phyloP scores from a whole-genome alignment of 1,140 invertebrate genomes.

The Drosophila equinoxialis region DNA sequence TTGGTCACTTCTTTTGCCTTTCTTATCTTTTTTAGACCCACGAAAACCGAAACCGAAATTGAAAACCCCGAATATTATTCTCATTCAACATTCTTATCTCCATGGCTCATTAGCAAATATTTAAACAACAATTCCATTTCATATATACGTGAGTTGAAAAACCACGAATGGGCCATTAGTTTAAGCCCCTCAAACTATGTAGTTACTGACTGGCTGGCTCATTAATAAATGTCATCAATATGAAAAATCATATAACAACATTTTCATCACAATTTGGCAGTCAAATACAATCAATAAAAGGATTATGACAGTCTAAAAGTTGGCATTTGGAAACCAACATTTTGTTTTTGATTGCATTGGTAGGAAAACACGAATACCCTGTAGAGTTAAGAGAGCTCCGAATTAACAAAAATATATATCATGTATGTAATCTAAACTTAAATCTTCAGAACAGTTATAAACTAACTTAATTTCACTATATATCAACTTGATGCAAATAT shows the following conservation, averaged over 20 bases:
- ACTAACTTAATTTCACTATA: no score
- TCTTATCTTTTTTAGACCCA: slow-evolving; percentile 42
- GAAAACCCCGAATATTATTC: slow-evolving; percentile 35
- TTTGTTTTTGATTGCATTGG: no score
- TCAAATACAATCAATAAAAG: slow-evolving; percentile 76
- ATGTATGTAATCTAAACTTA: no score
- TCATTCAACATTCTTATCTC: slow-evolving; percentile 45
- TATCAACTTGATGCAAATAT: no score
- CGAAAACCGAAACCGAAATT: slow-evolving; percentile 14
- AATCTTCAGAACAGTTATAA: no score
- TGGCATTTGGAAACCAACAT: slow-evolving; percentile 18
- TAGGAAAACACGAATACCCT: no score
- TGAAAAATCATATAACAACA: slow-evolving; percentile 29
- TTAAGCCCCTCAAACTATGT: slow-evolving; percentile 53
- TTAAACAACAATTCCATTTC: slow-evolving; percentile 48
- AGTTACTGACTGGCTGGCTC: slow-evolving; percentile 25
- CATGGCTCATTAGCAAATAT: slow-evolving; percentile 72
- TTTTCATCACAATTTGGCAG: slow-evolving; percentile 62
- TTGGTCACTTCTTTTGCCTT: slow-evolving; percentile 56
- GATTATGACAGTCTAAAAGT: slow-evolving; percentile 70
- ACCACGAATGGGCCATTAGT: slow-evolving; percentile 68
- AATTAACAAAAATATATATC: no score
- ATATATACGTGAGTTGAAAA: slow-evolving; percentile 33
- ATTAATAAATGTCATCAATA: slow-evolving; percentile 64
- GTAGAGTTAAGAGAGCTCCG: neutral